Base-by-base conservation (phyloP, 2,113 vertebrate genomes). In the Lethenteron reissneri region DNA sequence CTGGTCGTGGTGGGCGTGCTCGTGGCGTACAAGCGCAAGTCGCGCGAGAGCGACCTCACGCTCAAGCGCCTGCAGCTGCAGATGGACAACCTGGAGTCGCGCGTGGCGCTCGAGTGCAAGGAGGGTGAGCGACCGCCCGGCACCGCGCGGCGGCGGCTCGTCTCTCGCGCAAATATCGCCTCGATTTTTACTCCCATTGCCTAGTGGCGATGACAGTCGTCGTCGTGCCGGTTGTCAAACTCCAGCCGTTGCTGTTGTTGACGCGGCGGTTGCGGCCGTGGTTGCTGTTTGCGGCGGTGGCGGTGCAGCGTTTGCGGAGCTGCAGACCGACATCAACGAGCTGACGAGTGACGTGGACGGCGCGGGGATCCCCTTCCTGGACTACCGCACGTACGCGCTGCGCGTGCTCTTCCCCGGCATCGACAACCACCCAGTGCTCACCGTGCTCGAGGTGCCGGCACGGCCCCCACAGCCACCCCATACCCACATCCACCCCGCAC, bases 61-160 rank as follows among this genome's bases (percentile, higher is more conserved):
- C 84, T 99, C 74, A 99, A 99, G 80, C 81, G 94, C 73, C 79
- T 99, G 75, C 94, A 99, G 77, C 97, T 99, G 94, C 94, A 99
- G 78, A 99, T 99, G 94, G 94, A 99, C 85, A 99, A 95, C 75
- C 82, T 99, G 78, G 94, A 97, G 79, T 99, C 94, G 2, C 83
- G 92, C 0, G 92, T 97, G 57, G 94, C 94, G 15, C 81, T 99
- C 58, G 94, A 99, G 79, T 99, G 94, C 80, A 99, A 99, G 76
- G 94, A 99, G 80, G 94, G 94, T 97, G 17, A 68, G 73, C n/a
- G 8, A 41, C 41, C 41, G 41, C 41, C 41, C 41, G 41, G 41
- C 41, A 41, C 41, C 41, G 41, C 41, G 41, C 41, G 41, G 41
- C 41, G 41, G 41, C 41, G 41, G 41, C 41, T 41, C 41, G 6